Base-by-base conservation (phyloP, 2,113 vertebrate species). In the Pungitius pungitius region DNA sequence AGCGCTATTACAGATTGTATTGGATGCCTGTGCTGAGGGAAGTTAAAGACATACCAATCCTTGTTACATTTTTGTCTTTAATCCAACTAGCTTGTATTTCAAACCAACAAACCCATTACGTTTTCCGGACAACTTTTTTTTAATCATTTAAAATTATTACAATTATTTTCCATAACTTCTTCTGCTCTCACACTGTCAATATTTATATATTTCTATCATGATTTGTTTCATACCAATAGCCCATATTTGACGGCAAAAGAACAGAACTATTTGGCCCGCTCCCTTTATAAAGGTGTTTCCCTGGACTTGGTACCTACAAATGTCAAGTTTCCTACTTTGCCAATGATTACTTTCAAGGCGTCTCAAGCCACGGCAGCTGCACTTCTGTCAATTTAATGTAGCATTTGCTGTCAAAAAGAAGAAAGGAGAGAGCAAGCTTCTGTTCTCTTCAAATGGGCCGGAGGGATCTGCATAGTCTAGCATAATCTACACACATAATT, bases 261-360 rank as follows among this genome's bases (percentile, higher is more conserved):
- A 20, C 20, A 22, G 20, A 51, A 51, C n/a, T 0, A 14, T 45
- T 55, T 24, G 60, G 17, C 42, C 30, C 71, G 18, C n/a, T 59
- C 10, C 58, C 67, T 69, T 63, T 70, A 80, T 65, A 77, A 54
- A 82, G 54, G 60, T 59, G 52, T 81, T 60, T 15, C 40, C n/a
- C 15, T 59, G 68, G 12, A 26, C 37, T 68, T 51, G 0, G 37
- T 60, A n/a, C 69, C 30, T 57, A 65, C 80, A 81, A 82, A 56
- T 49, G 20, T 8, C 71, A 65, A 8, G 74, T 80, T 70, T 64
- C 43, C 33, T 52, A 40, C 39, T 74, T 82, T 82, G 70, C 69
- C 57, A 33, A 10, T 77, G 75, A 74, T 80, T 33, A 71, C 69
- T 77, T 66, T 81, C 80, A 49, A 6, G 69, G 12, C 26, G 40